Conservation (phyloP, 2,797 vertebrate genomes). For the Salarias fasciatus region DNA sequence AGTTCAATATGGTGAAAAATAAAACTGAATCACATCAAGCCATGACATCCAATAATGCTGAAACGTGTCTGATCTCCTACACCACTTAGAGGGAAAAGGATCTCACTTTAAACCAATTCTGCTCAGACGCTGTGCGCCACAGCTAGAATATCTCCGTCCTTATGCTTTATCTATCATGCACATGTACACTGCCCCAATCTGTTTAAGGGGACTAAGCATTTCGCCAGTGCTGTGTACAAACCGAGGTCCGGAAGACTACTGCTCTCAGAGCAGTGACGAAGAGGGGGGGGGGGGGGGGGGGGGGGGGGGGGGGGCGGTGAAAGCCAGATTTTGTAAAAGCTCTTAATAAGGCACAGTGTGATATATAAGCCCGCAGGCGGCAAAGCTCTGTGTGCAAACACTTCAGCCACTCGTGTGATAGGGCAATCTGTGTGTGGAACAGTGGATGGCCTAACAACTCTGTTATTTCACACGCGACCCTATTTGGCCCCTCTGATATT, state of each 20-base stretch:
- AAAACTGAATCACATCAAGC: slow-evolving; percentile 69
- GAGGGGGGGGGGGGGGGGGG: slow-evolving; percentile 60
- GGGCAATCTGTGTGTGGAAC: slow-evolving; percentile 74
- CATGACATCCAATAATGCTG: slow-evolving; percentile 67
- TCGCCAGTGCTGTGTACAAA: slow-evolving; percentile 59
- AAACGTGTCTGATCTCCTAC: slow-evolving; percentile 59
- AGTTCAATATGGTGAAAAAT: slow-evolving; percentile 35
- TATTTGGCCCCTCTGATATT: slow-evolving; percentile 81
- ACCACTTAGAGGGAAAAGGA: slow-evolving; percentile 45
- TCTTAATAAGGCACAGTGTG: slow-evolving; percentile 80
- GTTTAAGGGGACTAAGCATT: slow-evolving; percentile 61
- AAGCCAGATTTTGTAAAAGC: slow-evolving; percentile 83
- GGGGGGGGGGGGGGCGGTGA: slow-evolving; percentile 68
- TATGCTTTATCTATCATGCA: slow-evolving; percentile 67
- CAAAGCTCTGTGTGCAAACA: slow-evolving; percentile 79
- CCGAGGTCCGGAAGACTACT: slow-evolving; percentile 59
- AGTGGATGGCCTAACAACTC: slow-evolving; percentile 72
- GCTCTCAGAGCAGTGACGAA: slow-evolving; percentile 64
- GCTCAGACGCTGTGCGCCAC: slow-evolving; percentile 47
- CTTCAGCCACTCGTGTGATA: slow-evolving; percentile 73
- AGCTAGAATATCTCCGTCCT: slow-evolving; percentile 54
- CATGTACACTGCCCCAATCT: slow-evolving; percentile 61
- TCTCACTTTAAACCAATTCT: slow-evolving; percentile 54
- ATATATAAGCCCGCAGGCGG: slow-evolving; percentile 76
- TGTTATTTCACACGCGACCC: slow-evolving; percentile 79